A percentile compares a stretch with the other conserved stretches of the same genome.
Evolutionary conservation across 1,140 invertebrate species (phyloP).

Genomic region (Brachionus sp.): DNA sequence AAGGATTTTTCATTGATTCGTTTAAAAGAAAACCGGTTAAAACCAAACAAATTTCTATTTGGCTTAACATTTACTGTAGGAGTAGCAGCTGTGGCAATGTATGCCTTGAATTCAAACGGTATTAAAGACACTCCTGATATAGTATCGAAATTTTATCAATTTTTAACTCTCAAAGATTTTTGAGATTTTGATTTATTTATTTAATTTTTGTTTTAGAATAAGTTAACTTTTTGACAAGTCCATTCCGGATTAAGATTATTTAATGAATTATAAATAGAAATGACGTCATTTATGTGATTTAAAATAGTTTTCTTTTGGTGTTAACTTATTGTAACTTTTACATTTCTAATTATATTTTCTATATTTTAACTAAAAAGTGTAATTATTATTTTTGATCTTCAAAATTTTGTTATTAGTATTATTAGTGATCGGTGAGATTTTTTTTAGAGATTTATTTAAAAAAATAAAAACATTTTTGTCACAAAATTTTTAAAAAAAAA

Average conservation of each 20-base stretch:
- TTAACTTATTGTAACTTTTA: not conserved
- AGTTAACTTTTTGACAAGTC: not conserved
- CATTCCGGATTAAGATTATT: not conserved
- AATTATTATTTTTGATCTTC: not conserved
- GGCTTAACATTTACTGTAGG: constrained; percentile 37
- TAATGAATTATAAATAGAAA: not conserved
- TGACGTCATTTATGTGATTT: not conserved
- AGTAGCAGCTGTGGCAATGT: constrained; percentile 37
- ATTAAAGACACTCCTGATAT: constrained; percentile 28
- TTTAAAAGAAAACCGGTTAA: not conserved
- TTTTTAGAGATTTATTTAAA: not conserved
- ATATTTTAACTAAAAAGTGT: not conserved
- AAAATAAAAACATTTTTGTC: not conserved
- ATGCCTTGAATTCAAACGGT: constrained; percentile 28
- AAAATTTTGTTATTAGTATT: not conserved
- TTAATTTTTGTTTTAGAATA: not conserved
- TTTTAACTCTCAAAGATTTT: constrained; percentile 36
- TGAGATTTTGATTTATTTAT: not conserved
- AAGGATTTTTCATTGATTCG: not conserved
- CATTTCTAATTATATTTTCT: not conserved
- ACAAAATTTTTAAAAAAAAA: not conserved
- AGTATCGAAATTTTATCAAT: constrained; percentile 37
- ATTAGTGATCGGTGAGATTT: not conserved
- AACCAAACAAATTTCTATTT: constrained; percentile 29
- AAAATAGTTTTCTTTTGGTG: not conserved